Base-by-base conservation (phyloP, 2,888 invertebrate species). In the Eupithecia dodoneata region DNA sequence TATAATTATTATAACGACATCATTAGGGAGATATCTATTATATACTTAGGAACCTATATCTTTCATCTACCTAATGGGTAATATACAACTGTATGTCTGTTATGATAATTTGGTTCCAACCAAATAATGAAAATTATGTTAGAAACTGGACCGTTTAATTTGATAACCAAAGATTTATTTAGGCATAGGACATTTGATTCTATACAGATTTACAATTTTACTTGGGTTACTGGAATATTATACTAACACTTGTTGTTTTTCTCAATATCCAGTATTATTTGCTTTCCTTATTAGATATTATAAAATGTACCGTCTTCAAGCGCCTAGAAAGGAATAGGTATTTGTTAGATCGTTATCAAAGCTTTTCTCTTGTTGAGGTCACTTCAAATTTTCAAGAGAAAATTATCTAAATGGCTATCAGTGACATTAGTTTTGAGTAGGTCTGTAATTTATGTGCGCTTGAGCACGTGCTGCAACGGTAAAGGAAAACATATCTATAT, bases 401-500 rank as follows among this genome's bases (percentile, higher is more conserved):
- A 63, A 63, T 30, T 63, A 30, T 63, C 63, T 30, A 7, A 63
- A 63, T 12, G 12, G 30, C 10, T 63, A 63, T 63, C 63, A 4
- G 12, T 30, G 30, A 3, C 59, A 18, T 18, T 63, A 63, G 30
- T 18, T 30, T 30, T 63, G 59, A 18, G 9, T 44, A 42, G 66
- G 30, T 0, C 47, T 9, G 13, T 70, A 70, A 49, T 70, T 45
- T 70, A 70, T 70, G 70, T n/a, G 10, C 45, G 44, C 18, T 12
- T 66, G 47, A 47, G 45, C 71, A 78, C 70, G 70, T 70, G 18
- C 70, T 13, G 41, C 2, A 70, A 70, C 70, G 70, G 70, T 70
- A 70, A 70, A 70, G 72, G 72, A 63, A 72, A 55, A 55, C 69
- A 18, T 30, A n/a, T n/a, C 52, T 18, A 1, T 30, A 45, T 49